Evolutionary conservation across 2,113 vertebrate genomes (phyloP).

Genomic region (Tiliqua scincoides): DNA sequence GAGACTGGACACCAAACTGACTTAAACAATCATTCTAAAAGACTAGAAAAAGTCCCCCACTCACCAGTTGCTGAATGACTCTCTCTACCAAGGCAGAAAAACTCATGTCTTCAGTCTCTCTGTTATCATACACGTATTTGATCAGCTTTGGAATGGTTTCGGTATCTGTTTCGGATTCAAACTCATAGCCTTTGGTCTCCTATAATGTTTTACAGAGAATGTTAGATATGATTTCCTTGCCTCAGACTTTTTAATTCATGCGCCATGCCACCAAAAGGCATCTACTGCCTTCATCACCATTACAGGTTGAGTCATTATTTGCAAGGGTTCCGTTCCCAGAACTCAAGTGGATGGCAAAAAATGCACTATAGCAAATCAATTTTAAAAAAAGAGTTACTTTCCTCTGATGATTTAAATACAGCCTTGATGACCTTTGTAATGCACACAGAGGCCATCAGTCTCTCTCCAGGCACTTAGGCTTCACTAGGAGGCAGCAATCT

Average conservation of each 20-base stretch:
- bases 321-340: too few relatives aligned
- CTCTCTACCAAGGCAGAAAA: constrained; percentile 93
- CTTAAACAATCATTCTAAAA: not conserved
- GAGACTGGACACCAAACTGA: not conserved
- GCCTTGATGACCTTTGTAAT: too few relatives aligned
- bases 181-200: constrained; percentile 94
- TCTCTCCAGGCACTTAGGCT: too few relatives aligned
- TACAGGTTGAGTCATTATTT: too few relatives aligned
- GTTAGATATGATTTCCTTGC: constrained; percentile 6
- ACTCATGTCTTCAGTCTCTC: constrained; percentile 82
- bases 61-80: constrained; percentile 95
- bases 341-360: too few relatives aligned
- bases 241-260: not conserved
- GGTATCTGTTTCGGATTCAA: constrained; percentile 97
- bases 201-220: constrained; percentile 62
- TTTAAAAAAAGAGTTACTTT: too few relatives aligned
- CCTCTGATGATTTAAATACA: too few relatives aligned
- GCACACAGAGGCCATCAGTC: too few relatives aligned
- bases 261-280: not conserved
- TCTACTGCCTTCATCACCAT: not conserved
- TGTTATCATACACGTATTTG: constrained; percentile 97
- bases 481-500: too few relatives aligned
- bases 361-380: too few relatives aligned
- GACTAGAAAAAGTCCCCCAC: constrained; percentile 43
- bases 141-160: constrained; percentile 95